Percentiles rank a stretch among this genome's conserved stretches.
phyloP scores from a whole-genome alignment of 2,113 vertebrate species.

The Microcebus griseorufus region DNA sequence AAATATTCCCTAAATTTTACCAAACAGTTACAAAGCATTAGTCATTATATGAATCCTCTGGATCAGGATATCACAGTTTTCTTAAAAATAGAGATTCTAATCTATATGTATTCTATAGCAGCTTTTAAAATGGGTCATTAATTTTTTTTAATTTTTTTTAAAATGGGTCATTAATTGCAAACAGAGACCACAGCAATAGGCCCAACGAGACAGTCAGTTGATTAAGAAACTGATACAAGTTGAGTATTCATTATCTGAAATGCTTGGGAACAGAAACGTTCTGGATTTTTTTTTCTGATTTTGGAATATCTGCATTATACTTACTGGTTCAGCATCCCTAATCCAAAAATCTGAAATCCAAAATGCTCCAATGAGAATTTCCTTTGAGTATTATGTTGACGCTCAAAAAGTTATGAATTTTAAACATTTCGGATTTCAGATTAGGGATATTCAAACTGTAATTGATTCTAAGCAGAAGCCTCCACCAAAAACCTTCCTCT shows the following conservation, averaged over 20 bases:
- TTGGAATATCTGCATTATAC: too few relatives aligned
- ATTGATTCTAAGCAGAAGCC: not conserved
- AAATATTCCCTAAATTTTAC: not conserved
- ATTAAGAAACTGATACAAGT: not conserved
- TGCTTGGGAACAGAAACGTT: too few relatives aligned
- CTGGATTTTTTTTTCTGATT: too few relatives aligned
- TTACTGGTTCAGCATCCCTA: not conserved
- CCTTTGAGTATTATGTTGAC: not conserved
- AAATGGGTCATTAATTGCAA: not conserved
- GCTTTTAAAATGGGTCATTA: not conserved
- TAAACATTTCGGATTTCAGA: not conserved
- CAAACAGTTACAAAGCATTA: not conserved
- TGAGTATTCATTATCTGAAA: not conserved
- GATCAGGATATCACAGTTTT: not conserved
- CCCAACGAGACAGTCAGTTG: not conserved
- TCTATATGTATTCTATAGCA: not conserved
- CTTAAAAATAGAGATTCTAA: not conserved
- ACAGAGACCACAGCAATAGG: not conserved
- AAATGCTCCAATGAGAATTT: not conserved
- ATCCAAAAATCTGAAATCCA: not conserved
- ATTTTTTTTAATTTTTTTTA: too few relatives aligned
- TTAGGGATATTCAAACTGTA: not conserved
- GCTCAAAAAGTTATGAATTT: not conserved
- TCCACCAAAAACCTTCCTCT: not conserved
- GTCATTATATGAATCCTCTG: not conserved